Percentiles rank a stretch among this genome's conserved stretches.
These are phyloP conservation scores for Etheostoma nigrum DNA, from an alignment of 2,797 vertebrate genomes.

Conservation along the genomic window DNA sequence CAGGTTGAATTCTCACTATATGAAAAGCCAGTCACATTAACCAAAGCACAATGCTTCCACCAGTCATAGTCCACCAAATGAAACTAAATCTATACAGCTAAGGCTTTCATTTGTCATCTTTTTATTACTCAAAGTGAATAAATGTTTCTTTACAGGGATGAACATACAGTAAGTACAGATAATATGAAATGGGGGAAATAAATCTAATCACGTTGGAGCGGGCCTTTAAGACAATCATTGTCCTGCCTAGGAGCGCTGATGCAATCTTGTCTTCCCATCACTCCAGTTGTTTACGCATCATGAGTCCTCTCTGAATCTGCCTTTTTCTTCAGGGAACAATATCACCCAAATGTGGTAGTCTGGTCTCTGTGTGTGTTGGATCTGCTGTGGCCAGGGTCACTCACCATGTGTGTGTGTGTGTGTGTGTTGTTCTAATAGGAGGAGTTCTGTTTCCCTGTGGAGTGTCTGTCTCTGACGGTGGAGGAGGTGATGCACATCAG, in stretches of 20 bases:
- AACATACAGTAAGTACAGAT: background rate
- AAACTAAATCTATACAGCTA: too few relatives aligned
- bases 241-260: slow-evolving; percentile 3
- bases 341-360: slow-evolving; percentile 10
- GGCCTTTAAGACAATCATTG: background rate
- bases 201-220: background rate
- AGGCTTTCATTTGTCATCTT: too few relatives aligned
- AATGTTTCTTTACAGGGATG: background rate
- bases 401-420: slow-evolving; percentile 17
- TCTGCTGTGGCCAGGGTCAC: slow-evolving; percentile 2
- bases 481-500: slow-evolving; percentile 99
- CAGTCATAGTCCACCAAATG: too few relatives aligned
- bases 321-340: slow-evolving; percentile 16
- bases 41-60: too few relatives aligned
- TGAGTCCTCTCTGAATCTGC: slow-evolving; percentile 8
- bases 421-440: slow-evolving; percentile 84
- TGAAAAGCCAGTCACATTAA: too few relatives aligned
- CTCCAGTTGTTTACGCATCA: slow-evolving; percentile 11
- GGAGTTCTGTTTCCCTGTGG: slow-evolving; percentile 98
- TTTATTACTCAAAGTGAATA: too few relatives aligned
- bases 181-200: background rate
- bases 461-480: slow-evolving; percentile 95
- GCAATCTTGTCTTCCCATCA: slow-evolving; percentile 9
- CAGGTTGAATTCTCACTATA: too few relatives aligned
- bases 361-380: slow-evolving; percentile 15